These are phyloP conservation scores for Latheticus oryzae DNA, from an alignment of 2,888 invertebrate species.

Conservation along the genomic window DNA sequence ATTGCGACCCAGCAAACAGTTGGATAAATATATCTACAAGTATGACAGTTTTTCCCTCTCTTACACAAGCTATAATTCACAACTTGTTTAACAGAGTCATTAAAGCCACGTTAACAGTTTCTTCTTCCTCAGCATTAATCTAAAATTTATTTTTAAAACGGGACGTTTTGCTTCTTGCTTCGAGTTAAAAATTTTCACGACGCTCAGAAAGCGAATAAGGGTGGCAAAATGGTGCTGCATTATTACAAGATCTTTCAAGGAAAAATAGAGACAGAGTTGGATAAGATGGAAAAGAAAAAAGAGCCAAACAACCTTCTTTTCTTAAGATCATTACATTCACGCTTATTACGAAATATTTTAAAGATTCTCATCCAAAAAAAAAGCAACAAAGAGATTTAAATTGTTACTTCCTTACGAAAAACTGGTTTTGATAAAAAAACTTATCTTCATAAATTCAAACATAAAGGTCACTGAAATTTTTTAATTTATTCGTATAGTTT, in stretches of 20 bases:
- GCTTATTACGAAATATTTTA: conserved; percentile 19
- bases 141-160: conserved; percentile 17
- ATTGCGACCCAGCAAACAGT: conserved; percentile 39
- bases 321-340: conserved; percentile 7
- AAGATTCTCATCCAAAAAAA: too few species aligned
- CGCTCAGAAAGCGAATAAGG: too few species aligned
- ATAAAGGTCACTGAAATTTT: too few species aligned
- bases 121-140: conserved; percentile 17
- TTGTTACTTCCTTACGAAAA: too few species aligned
- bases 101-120: conserved; percentile 24
- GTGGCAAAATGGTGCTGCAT: conserved; percentile 12
- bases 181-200: conserved; percentile 14
- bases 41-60: conserved; percentile 38
- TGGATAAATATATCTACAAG: conserved; percentile 36
- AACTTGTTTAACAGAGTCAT: conserved; percentile 34
- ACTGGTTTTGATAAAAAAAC: too few species aligned
- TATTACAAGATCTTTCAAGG: conserved; percentile 8
- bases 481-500: too few species aligned
- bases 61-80: conserved; percentile 20
- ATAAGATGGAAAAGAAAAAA: conserved; percentile 15
- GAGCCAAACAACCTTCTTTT: conserved; percentile 8
- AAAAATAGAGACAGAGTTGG: too few species aligned
- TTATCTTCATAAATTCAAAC: too few species aligned
- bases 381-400: too few species aligned
- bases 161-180: conserved; percentile 13